These are phyloP conservation scores for Homarus americanus DNA, from an alignment of 1,140 invertebrate genomes.

Conservation along the genomic window DNA sequence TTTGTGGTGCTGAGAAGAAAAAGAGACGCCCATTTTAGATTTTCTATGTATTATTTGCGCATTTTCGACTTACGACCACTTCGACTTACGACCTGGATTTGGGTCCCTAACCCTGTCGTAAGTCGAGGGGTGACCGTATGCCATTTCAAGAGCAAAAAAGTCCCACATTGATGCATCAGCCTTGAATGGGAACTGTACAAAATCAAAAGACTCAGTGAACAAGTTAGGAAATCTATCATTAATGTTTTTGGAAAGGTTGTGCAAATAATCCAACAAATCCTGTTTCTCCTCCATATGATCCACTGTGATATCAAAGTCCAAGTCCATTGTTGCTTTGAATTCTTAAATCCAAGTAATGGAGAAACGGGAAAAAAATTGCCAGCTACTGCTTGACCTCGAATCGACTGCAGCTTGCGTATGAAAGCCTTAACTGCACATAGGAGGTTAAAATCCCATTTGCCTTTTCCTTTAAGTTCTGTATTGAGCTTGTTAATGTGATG, in stretches of 20 bases:
- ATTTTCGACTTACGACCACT: too few relatives aligned
- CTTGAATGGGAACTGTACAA: too few relatives aligned
- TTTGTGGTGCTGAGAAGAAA: too few relatives aligned
- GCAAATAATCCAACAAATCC: conserved; percentile 16
- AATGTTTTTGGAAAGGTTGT: not conserved
- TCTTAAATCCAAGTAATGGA: conserved; percentile 15
- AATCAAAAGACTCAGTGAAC: too few relatives aligned
- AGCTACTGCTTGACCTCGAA: not conserved
- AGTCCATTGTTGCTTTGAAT: not conserved
- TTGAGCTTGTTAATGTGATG: not conserved
- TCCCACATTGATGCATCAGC: not conserved
- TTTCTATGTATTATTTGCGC: too few relatives aligned
- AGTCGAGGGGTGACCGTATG: too few relatives aligned
- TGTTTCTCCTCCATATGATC: not conserved
- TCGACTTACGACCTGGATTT: too few relatives aligned
- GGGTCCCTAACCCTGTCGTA: too few relatives aligned
- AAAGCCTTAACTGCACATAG: not conserved
- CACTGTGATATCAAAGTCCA: conserved; percentile 14
- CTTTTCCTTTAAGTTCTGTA: too few relatives aligned
- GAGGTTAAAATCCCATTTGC: not conserved
- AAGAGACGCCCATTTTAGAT: too few relatives aligned
- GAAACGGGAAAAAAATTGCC: not conserved
- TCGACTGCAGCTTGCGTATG: conserved; percentile 2
- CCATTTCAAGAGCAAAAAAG: conserved; percentile 17
- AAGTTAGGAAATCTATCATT: conserved; percentile 17